These are phyloP conservation scores for Malurus melanocephalus DNA, from an alignment of 2,113 vertebrate species.

Conservation along the genomic window DNA sequence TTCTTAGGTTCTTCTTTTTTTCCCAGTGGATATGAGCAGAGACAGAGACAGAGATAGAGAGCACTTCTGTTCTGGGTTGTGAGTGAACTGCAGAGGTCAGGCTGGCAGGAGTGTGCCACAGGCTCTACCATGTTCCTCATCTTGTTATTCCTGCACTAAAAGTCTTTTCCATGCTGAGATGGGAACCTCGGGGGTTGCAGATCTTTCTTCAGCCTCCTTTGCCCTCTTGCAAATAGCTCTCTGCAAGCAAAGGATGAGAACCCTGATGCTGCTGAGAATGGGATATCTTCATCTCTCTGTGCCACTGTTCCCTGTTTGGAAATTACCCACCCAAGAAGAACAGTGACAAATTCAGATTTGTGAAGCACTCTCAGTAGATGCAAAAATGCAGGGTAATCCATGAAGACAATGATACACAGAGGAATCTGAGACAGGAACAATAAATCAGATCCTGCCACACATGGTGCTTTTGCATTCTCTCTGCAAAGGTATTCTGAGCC, in stretches of 20 bases:
- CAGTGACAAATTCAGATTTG: neutral
- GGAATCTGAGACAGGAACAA: neutral
- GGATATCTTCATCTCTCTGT: neutral
- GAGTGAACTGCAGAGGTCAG: neutral
- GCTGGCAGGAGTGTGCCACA: neutral
- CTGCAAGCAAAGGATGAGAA: neutral
- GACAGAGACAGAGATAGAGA: neutral
- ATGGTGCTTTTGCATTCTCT: fast-evolving
- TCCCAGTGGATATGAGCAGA: neutral
- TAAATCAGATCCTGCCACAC: neutral
- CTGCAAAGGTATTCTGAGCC: neutral
- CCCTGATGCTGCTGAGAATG: neutral
- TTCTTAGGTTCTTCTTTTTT: neutral
- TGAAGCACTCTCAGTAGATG: neutral
- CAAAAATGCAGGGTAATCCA: neutral
- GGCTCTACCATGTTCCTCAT: neutral
- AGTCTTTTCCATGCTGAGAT: neutral
- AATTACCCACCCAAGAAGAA: neutral
- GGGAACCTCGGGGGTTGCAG: neutral
- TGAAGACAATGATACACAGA: neutral
- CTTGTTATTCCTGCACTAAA: neutral
- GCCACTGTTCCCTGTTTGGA: neutral
- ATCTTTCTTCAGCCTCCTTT: neutral
- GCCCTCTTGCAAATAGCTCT: neutral
- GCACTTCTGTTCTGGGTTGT: neutral